Evolutionary conservation across 2,888 invertebrate genomes (phyloP).

Genomic region (Dicyrtomina minuta): DNA sequence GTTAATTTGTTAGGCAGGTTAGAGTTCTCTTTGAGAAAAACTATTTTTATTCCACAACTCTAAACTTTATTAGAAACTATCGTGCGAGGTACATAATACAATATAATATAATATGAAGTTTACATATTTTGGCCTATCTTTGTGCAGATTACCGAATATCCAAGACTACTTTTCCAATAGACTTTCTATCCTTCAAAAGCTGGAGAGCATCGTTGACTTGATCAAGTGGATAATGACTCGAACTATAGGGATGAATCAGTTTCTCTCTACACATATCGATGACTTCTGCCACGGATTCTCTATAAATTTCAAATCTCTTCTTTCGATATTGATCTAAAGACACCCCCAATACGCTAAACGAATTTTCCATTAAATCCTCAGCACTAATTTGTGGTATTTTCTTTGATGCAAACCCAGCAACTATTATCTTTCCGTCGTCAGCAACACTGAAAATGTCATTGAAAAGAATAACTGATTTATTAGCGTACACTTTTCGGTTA

Average conservation of each 20-base stretch:
- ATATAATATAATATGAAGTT: too few species aligned
- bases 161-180: conserved; percentile 65
- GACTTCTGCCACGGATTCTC: conserved; percentile 63
- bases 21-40: too few species aligned
- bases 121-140: too few species aligned
- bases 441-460: conserved; percentile 62
- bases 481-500: too few species aligned
- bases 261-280: conserved; percentile 65
- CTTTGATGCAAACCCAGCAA: conserved; percentile 61
- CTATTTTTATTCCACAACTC: too few species aligned
- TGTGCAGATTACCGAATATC: conserved; percentile 45
- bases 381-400: conserved; percentile 57
- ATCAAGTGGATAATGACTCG: conserved; percentile 61
- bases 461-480: too few species aligned
- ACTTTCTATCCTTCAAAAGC: conserved; percentile 62
- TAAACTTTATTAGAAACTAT: too few species aligned
- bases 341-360: conserved; percentile 61
- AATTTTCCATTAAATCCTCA: conserved; percentile 54
- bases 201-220: conserved; percentile 66
- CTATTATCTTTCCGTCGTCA: conserved; percentile 61
- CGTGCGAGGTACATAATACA: too few species aligned
- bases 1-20: too few species aligned
- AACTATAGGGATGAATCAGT: conserved; percentile 64
- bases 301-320: conserved; percentile 62
- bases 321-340: conserved; percentile 60